Evolutionary conservation across 2,113 vertebrate genomes (phyloP), one percentile per base, ranked within the genome.

Genomic region (Hemiscyllium ocellatum): DNA sequence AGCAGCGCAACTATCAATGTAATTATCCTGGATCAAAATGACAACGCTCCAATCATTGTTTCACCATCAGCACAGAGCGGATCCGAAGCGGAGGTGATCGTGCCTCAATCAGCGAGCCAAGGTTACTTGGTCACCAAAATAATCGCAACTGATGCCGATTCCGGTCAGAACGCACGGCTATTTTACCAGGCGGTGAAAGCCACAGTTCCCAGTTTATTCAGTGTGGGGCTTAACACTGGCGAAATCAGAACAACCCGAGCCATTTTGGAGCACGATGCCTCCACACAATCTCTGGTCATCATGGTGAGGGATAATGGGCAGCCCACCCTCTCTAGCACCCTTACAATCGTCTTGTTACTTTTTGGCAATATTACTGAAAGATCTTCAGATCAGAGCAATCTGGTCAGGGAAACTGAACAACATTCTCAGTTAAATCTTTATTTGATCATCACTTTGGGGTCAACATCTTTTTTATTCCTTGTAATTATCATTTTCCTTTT

Each of bases 21-120:
- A 47, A 90, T 80, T 2, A 94, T 96, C 37, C 65, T 96, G 89
- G 96, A 96, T 94, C 85, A 96, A 80, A 96, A 96, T 68, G 96
- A 96, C 90, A 96, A 96, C 89, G 24, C 20, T 19, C 96, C 96
- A 12, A 29, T 96, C 7, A 61, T 96, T 76, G 87, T 91, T 69
- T 72, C 66, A 20, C 89, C 96, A 20, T 68, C 87, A 78, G 15
- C 50, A 87, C 33, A 24, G 56, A 96, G 87, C 33, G 96, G 96
- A 69, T 72, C 68, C 29, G 52, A 90, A 29, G 47, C 66, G 1
- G 86, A 29, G 86, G 90, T 33, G 17, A 3, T 52, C 19, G 37
- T 96, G 20, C 89, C 96, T 5, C 65, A 68, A 10, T 69, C 86
- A n/a, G 66, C 69, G 12, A 37, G 10, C 10, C 87, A 69, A 1